A percentile compares a stretch with the other conserved stretches of the same genome.
phyloP scores from a whole-genome alignment of 2,113 vertebrate species.

The Myrmophylax atrothorax region DNA sequence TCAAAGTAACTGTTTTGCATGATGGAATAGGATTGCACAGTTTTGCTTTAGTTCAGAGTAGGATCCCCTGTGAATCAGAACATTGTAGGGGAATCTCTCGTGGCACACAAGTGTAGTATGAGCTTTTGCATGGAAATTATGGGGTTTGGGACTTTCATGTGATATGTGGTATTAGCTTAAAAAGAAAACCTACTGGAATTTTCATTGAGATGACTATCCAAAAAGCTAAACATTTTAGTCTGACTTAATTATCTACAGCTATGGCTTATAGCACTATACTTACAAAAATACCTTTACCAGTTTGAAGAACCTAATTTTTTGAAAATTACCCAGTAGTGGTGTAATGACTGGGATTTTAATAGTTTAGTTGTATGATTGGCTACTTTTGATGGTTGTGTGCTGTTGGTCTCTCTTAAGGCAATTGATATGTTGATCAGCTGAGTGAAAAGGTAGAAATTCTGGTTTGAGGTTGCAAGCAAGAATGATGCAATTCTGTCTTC shows the following conservation, averaged over 20 bases:
- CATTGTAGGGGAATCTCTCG: not conserved
- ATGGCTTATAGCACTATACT: not conserved
- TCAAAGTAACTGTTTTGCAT: not conserved
- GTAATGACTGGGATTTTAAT: not conserved
- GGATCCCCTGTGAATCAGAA: not conserved
- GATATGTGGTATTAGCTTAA: not conserved
- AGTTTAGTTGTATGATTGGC: not conserved
- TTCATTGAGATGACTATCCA: not conserved
- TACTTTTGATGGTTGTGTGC: not conserved
- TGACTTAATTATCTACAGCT: not conserved
- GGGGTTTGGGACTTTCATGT: not conserved
- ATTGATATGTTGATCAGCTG: not conserved
- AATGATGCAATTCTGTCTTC: not conserved
- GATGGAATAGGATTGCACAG: not conserved
- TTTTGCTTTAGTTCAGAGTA: not conserved
- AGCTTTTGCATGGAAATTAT: not conserved
- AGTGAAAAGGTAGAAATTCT: not conserved
- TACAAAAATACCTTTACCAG: not conserved
- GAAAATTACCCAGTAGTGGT: not conserved
- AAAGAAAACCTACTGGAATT: not conserved
- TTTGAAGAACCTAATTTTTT: not conserved
- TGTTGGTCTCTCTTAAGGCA: not conserved
- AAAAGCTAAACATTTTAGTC: not conserved
- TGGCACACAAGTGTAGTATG: not conserved
- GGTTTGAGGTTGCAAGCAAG: not conserved